Evolutionary conservation across 2,797 vertebrate genomes (phyloP).

Genomic region (Protonibea diacanthus): DNA sequence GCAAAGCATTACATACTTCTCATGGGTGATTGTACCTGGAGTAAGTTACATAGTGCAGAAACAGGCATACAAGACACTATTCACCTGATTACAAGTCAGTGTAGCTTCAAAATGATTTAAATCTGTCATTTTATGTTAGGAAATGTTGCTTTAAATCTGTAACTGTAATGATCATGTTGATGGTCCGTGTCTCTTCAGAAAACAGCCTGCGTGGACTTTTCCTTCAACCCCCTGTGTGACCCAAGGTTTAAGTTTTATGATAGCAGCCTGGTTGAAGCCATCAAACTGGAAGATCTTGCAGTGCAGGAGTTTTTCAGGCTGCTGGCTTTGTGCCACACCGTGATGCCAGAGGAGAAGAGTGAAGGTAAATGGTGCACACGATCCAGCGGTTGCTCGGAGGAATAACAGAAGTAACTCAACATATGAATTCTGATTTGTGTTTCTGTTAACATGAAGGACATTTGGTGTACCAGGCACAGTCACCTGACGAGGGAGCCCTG

Average conservation of each 20-base stretch:
- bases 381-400: neutral
- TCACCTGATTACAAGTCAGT: no score
- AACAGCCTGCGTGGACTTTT: conserved; percentile 85
- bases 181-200: conserved; percentile 74
- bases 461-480: conserved; percentile 93
- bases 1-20: no score
- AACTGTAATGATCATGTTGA: neutral
- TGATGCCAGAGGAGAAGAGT: conserved; percentile 93
- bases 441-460: conserved; percentile 81
- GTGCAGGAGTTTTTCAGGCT: conserved; percentile 93
- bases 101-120: no score
- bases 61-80: no score
- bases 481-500: conserved; percentile 92
- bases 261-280: conserved; percentile 86
- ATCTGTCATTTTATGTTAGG: no score
- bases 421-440: conserved; percentile 8
- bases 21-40: no score
- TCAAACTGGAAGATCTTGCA: conserved; percentile 85
- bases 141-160: neutral
- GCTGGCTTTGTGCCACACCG: conserved; percentile 93
- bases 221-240: conserved; percentile 88
- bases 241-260: conserved; percentile 86
- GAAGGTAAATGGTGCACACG: conserved; percentile 79
- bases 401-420: neutral
- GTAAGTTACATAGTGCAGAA: no score